A percentile compares a stretch with the other conserved stretches of the same genome.
Evolutionary conservation across 2,888 invertebrate genomes (phyloP).

Genomic region (Conops quadrifasciatus): DNA sequence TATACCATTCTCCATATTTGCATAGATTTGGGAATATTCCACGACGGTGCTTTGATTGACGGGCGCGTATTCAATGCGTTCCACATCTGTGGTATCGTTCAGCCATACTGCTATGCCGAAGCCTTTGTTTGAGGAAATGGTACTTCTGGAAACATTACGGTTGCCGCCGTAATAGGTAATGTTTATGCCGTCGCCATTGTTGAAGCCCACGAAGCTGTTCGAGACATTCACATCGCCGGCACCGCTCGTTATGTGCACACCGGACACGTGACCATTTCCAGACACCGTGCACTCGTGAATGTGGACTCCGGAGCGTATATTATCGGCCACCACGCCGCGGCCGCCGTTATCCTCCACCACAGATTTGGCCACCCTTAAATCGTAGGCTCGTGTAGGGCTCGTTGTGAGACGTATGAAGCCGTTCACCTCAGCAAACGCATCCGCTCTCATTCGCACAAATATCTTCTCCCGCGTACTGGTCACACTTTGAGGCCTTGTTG

Average conservation of each 20-base stretch:
- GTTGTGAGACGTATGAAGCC: slow-evolving; percentile 83
- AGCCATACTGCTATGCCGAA: slow-evolving; percentile 91
- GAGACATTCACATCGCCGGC: slow-evolving; percentile 95
- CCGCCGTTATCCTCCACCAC: slow-evolving; percentile 90
- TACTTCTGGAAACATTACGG: slow-evolving; percentile 87
- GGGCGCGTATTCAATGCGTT: slow-evolving; percentile 75
- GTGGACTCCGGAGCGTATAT: slow-evolving; percentile 87
- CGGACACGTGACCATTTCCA: slow-evolving; percentile 89
- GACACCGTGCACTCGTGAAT: slow-evolving; percentile 84
- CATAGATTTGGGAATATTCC: slow-evolving; percentile 85
- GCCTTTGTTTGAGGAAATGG: slow-evolving; percentile 86
- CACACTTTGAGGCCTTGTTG: slow-evolving; percentile 87
- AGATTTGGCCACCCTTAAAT: slow-evolving; percentile 86
- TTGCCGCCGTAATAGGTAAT: slow-evolving; percentile 95
- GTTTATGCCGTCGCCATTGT: slow-evolving; percentile 94
- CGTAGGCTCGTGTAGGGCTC: slow-evolving; percentile 80
- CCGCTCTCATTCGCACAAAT: slow-evolving; percentile 80
- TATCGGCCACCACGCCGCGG: slow-evolving; percentile 93
- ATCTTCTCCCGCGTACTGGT: slow-evolving; percentile 83
- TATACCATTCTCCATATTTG: slow-evolving; percentile 88
- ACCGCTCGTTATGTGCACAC: slow-evolving; percentile 88
- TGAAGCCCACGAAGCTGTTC: slow-evolving; percentile 86
- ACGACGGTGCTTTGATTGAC: slow-evolving; percentile 87
- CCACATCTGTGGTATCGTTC: slow-evolving; percentile 77
- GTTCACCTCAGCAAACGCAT: slow-evolving; percentile 75